These are phyloP conservation scores for Athripsodes cinereus DNA, from an alignment of 2,888 invertebrate genomes.

Conservation along the genomic window DNA sequence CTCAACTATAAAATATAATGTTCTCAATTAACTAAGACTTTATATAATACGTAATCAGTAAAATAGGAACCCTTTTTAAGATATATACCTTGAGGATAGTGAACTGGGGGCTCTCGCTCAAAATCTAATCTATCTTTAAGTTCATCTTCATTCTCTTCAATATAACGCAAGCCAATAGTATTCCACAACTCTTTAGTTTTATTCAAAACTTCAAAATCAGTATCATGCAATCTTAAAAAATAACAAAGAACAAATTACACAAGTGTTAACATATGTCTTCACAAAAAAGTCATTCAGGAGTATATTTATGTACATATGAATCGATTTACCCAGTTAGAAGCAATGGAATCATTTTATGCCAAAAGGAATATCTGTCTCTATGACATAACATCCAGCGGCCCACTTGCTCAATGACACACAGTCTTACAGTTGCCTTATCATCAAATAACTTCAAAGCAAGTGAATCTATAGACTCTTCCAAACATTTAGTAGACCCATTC, in stretches of 20 bases:
- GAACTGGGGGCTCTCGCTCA: conserved; percentile 55
- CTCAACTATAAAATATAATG: conserved; percentile 42
- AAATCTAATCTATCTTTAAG: conserved; percentile 79
- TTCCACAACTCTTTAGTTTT: conserved; percentile 63
- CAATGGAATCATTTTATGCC: conserved; percentile 78
- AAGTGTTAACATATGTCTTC: too few species aligned
- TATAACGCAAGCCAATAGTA: conserved; percentile 69
- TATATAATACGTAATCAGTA: neutral
- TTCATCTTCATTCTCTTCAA: conserved; percentile 82
- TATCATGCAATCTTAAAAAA: conserved; percentile 62
- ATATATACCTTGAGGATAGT: conserved; percentile 66
- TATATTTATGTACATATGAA: too few species aligned
- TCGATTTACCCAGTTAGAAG: conserved; percentile 65
- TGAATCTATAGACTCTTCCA: conserved; percentile 69
- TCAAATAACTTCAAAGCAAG: conserved; percentile 86
- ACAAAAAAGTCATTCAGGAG: too few species aligned
- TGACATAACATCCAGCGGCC: conserved; percentile 73
- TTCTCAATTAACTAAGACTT: too few species aligned
- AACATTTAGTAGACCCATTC: conserved; percentile 63
- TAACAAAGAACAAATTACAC: neutral
- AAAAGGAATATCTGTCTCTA: conserved; percentile 84
- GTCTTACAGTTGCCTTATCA: conserved; percentile 69
- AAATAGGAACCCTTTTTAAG: neutral
- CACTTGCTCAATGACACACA: conserved; percentile 69
- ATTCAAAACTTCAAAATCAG: conserved; percentile 63